Conservation (phyloP, 2,888 invertebrate genomes). For the Euzetes globulus region DNA sequence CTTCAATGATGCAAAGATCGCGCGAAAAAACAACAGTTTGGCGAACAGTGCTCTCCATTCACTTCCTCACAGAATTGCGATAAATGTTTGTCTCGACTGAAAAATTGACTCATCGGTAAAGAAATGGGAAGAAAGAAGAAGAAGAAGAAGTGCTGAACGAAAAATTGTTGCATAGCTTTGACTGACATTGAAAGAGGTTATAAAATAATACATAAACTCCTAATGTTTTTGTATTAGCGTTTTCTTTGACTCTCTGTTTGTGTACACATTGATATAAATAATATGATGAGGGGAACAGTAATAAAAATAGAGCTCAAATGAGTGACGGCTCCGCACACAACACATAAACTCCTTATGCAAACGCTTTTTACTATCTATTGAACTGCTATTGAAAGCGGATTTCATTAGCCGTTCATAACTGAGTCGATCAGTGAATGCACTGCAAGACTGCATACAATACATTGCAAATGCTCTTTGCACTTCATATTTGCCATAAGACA, state of each 20-base stretch:
- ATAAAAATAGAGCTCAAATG: slow-evolving; percentile 18
- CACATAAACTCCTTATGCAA: neutral
- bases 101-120: neutral
- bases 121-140: neutral
- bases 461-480: too few relatives aligned
- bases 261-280: slow-evolving; percentile 27
- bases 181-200: slow-evolving; percentile 6
- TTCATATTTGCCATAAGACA: neutral
- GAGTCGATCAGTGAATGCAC: slow-evolving; percentile 13
- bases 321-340: slow-evolving; percentile 2
- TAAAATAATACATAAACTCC: slow-evolving; percentile 14
- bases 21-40: slow-evolving; percentile 18
- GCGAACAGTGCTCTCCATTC: neutral
- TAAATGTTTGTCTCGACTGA: neutral
- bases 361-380: slow-evolving; percentile 7
- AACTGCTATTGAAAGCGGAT: slow-evolving; percentile 9
- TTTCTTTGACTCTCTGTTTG: neutral
- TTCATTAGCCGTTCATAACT: slow-evolving; percentile 20
- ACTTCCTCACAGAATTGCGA: too few relatives aligned
- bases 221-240: slow-evolving; percentile 1
- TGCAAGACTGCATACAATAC: neutral
- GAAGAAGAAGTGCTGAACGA: neutral
- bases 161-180: slow-evolving; percentile 14
- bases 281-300: slow-evolving; percentile 18
- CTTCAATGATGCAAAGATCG: slow-evolving; percentile 17